phyloP scores from a whole-genome alignment of 2,888 invertebrate genomes.

The Lepetodrilus schrolli region DNA sequence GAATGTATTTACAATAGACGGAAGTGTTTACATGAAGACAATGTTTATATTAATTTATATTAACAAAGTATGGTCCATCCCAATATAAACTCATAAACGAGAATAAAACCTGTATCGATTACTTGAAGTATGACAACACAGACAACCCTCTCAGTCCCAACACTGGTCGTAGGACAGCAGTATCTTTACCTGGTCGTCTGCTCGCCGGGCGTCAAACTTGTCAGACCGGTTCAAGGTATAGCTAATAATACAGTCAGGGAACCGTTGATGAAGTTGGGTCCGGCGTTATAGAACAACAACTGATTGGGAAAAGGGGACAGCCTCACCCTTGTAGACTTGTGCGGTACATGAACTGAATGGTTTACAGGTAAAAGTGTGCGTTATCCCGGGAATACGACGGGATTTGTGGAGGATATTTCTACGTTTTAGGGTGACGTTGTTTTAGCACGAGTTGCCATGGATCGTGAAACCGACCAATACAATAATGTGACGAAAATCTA shows the following conservation, averaged over 20 bases:
- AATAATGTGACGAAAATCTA: slow-evolving; percentile 64
- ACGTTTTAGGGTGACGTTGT: too few species aligned
- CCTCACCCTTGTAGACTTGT: slow-evolving; percentile 3
- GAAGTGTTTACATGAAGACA: too few species aligned
- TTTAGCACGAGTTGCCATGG: slow-evolving; percentile 45
- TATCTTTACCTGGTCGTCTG: slow-evolving; percentile 10
- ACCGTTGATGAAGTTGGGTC: neutral
- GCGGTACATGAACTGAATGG: neutral
- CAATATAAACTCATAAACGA: neutral
- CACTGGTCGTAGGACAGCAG: neutral
- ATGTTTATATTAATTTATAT: too few species aligned
- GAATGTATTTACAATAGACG: too few species aligned
- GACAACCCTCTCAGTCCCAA: neutral
- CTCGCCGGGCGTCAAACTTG: neutral
- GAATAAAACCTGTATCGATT: neutral
- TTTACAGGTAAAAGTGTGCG: neutral
- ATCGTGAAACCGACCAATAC: slow-evolving; percentile 57
- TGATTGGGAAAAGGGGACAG: neutral
- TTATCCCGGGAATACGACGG: too few species aligned
- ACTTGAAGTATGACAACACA: neutral
- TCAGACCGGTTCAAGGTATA: neutral
- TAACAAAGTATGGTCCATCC: too few species aligned
- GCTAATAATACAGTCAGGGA: slow-evolving; percentile 6
- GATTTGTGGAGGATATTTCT: too few species aligned
- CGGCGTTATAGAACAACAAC: neutral